Evolutionary conservation across 2,888 invertebrate genomes (phyloP).

Genomic region (Nemotelus pantherinus): DNA sequence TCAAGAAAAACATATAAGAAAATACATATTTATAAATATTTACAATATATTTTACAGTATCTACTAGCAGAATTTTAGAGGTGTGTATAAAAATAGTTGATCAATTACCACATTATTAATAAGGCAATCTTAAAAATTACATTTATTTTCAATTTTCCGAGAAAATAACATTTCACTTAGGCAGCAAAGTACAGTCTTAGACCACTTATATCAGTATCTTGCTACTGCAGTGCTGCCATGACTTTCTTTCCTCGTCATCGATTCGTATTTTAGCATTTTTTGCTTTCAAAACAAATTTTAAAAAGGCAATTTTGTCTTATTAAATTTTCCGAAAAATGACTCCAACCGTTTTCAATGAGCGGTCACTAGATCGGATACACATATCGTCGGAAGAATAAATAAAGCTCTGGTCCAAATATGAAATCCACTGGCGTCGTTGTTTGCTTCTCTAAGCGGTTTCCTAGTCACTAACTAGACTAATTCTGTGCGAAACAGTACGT

Average conservation of each 20-base stretch:
- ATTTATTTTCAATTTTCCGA: slow-evolving; percentile 24
- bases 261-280: neutral
- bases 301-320: neutral
- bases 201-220: neutral
- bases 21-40: slow-evolving; percentile 16
- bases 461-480: slow-evolving; percentile 32
- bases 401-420: neutral
- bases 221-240: slow-evolving; percentile 3
- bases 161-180: slow-evolving; percentile 17
- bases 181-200: slow-evolving; percentile 15
- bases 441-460: neutral
- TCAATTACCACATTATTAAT: slow-evolving; percentile 28
- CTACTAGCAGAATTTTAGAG: slow-evolving; percentile 15
- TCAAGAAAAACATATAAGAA: neutral
- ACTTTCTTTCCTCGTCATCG: neutral
- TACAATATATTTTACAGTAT: slow-evolving; percentile 26
- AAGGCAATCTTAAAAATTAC: slow-evolving; percentile 31
- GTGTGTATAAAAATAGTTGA: slow-evolving; percentile 32
- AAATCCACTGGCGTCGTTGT: neutral
- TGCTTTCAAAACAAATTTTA: slow-evolving; percentile 21
- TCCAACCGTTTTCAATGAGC: too few relatives aligned
- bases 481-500: slow-evolving; percentile 16
- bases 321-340: slow-evolving; percentile 4
- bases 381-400: neutral
- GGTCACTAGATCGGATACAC: neutral